phyloP scores from a whole-genome alignment of 2,888 invertebrate genomes.

The Agonopterix heracliana region DNA sequence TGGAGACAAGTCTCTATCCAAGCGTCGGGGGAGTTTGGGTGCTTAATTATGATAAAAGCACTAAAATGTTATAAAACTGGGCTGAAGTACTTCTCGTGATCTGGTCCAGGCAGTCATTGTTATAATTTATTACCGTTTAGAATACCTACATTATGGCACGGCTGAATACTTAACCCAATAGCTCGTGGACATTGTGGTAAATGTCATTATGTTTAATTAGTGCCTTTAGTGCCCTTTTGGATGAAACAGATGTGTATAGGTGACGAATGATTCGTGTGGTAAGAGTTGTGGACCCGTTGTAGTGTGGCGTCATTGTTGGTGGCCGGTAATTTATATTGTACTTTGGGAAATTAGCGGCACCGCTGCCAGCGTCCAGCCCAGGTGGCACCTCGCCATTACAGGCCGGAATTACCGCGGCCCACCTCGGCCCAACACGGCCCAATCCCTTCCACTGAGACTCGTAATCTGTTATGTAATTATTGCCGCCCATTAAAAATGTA shows the following conservation, averaged over 20 bases:
- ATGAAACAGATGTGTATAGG: background rate
- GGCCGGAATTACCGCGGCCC: conserved; percentile 41
- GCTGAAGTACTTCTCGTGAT: conserved; percentile 9
- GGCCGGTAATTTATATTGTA: conserved; percentile 62
- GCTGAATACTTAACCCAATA: too few relatives aligned
- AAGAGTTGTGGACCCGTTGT: conserved; percentile 15
- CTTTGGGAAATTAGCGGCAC: conserved; percentile 59
- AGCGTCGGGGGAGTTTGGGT: conserved; percentile 6
- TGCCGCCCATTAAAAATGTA: conserved; percentile 55
- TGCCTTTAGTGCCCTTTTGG: too few relatives aligned
- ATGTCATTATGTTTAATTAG: too few relatives aligned
- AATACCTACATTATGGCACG: conserved; percentile 30
- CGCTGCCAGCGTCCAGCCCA: conserved; percentile 40
- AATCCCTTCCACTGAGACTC: conserved; percentile 33
- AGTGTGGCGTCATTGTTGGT: conserved; percentile 56
- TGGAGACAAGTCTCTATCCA: conserved; percentile 10
- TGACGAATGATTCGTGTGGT: background rate
- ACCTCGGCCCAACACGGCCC: conserved; percentile 21
- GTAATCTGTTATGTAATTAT: conserved; percentile 55
- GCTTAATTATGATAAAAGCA: conserved; percentile 11
- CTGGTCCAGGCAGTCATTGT: conserved; percentile 15
- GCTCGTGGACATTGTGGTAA: too few relatives aligned
- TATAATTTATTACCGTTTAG: conserved; percentile 45
- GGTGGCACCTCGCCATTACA: conserved; percentile 59
- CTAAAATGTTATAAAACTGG: conserved; percentile 9